Evolutionary conservation across 2,113 vertebrate species (phyloP).

Genomic region (Hippopotamus amphibius): DNA sequence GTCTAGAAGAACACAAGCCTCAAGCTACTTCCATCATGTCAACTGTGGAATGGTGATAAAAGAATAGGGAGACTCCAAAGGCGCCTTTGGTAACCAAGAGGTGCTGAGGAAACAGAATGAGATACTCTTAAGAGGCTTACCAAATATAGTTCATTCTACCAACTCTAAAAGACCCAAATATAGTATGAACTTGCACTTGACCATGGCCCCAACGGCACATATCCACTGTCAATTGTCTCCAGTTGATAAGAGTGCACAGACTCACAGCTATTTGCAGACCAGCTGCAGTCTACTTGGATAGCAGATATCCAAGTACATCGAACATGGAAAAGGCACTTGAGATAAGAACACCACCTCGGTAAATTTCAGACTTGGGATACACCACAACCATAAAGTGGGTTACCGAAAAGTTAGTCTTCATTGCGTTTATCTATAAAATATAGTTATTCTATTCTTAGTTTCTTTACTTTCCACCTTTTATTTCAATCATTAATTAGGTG

Average conservation of each 20-base stretch:
- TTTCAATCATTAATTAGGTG: not conserved
- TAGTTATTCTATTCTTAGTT: not conserved
- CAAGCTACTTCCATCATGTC: not conserved
- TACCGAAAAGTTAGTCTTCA: not conserved
- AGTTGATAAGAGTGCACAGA: slow-evolving; percentile 64
- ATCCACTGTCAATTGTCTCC: slow-evolving; percentile 49
- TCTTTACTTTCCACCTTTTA: not conserved
- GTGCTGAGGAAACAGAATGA: slow-evolving; percentile 51
- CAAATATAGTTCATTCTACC: slow-evolving; percentile 61
- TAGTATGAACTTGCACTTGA: slow-evolving; percentile 69
- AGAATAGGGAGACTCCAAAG: not conserved
- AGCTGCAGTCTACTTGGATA: slow-evolving; percentile 37
- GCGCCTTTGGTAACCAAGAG: slow-evolving; percentile 26
- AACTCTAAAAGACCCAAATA: slow-evolving; percentile 68
- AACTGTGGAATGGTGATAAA: not conserved
- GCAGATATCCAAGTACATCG: slow-evolving; percentile 36
- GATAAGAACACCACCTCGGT: slow-evolving; percentile 22
- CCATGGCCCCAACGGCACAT: not conserved
- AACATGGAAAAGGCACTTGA: slow-evolving; percentile 68
- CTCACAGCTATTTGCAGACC: slow-evolving; percentile 68
- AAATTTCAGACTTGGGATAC: not conserved
- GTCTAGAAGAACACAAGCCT: not conserved
- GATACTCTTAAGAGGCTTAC: slow-evolving; percentile 55
- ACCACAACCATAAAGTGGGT: not conserved
- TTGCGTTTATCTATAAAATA: not conserved